phyloP scores from a whole-genome alignment of 2,113 vertebrate species.

The Heliornis fulica region DNA sequence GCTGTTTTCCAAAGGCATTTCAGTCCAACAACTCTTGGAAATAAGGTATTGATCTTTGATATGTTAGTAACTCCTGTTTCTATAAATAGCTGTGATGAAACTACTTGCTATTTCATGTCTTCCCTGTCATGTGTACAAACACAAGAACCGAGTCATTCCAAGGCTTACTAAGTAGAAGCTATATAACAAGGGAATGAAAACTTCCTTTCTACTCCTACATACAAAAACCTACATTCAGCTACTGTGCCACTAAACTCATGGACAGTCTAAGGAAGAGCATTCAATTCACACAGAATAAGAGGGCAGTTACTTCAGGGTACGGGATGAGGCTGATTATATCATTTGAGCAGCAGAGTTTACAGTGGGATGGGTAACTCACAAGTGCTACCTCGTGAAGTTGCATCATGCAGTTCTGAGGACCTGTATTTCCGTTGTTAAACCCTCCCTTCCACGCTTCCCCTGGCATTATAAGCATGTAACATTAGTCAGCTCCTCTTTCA shows the following conservation, averaged over 20 bases:
- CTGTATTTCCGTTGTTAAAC: neutral
- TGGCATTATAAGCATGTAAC: neutral
- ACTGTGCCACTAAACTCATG: neutral
- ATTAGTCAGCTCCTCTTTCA: neutral
- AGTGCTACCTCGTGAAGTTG: accelerated
- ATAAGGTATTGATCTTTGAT: neutral
- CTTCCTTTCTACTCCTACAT: neutral
- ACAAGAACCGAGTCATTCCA: neutral
- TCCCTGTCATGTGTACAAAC: neutral
- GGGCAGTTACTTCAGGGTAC: neutral
- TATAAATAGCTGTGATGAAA: neutral
- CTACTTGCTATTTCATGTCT: neutral
- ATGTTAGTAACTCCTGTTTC: neutral
- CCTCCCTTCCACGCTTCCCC: neutral
- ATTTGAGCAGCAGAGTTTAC: neutral
- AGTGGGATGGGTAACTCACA: neutral
- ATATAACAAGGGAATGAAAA: neutral
- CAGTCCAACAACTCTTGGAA: neutral
- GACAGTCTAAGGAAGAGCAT: neutral
- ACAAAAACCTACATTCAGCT: neutral
- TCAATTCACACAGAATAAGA: neutral
- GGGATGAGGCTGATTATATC: neutral
- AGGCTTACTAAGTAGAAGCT: neutral
- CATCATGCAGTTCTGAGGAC: neutral
- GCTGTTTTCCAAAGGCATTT: neutral